Evolutionary conservation across 2,888 invertebrate species (phyloP).

Genomic region (Melanchra persicariae): DNA sequence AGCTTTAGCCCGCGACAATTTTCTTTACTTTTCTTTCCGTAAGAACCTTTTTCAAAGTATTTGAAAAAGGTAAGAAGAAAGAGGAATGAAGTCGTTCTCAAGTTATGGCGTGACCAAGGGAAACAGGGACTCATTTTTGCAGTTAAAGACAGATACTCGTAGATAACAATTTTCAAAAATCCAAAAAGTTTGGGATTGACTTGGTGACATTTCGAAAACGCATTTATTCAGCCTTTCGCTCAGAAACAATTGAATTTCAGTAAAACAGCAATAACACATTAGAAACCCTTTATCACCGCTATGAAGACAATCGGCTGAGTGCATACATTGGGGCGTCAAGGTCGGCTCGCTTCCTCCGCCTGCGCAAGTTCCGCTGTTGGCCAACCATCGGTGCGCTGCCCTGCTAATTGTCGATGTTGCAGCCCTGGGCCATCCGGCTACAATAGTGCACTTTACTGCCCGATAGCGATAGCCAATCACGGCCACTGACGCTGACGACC

Average conservation of each 20-base stretch:
- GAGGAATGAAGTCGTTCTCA: too few relatives aligned
- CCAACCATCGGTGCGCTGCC: conserved; percentile 81
- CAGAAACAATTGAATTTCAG: conserved; percentile 5
- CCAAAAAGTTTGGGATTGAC: not conserved
- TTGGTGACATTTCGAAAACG: not conserved
- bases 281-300: conserved; percentile 73
- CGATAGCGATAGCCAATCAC: conserved; percentile 70
- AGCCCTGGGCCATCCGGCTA: conserved; percentile 73
- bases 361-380: conserved; percentile 85
- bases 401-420: conserved; percentile 76
- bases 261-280: conserved; percentile 54
- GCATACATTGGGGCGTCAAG: conserved; percentile 81
- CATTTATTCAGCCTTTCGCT: not conserved
- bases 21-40: too few relatives aligned
- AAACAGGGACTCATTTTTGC: not conserved
- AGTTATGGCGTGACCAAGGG: too few relatives aligned
- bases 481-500: conserved; percentile 57
- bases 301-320: conserved; percentile 68
- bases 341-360: conserved; percentile 83
- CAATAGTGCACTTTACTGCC: conserved; percentile 71
- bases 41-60: too few relatives aligned
- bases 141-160: too few relatives aligned
- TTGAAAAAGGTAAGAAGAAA: too few relatives aligned
- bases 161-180: not conserved
- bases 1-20: too few relatives aligned